Evolutionary conservation across 23 tunicate genomes (phyloP).

Genomic region (Trididemnum miniatum): DNA sequence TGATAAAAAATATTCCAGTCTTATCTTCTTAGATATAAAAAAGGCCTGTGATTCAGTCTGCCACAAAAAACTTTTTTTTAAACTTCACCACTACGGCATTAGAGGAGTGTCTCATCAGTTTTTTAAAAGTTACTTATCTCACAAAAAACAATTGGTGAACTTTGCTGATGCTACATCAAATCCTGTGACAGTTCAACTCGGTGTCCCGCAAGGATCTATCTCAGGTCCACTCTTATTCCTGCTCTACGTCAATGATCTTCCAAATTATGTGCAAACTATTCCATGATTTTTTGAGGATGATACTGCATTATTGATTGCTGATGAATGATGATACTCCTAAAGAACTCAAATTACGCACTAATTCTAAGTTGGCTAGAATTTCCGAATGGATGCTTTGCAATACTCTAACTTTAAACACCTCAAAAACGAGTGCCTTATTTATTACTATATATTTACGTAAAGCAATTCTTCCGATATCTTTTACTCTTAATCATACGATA

Average conservation of each 20-base stretch:
- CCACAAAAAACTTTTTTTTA: background rate
- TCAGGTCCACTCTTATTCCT: background rate
- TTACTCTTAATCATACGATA: too few species aligned
- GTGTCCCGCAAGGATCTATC: background rate
- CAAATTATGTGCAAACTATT: background rate
- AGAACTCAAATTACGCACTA: background rate
- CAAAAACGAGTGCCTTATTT: too few species aligned
- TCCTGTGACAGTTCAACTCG: background rate
- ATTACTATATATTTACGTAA: too few species aligned
- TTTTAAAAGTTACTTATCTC: background rate
- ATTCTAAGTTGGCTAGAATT: background rate
- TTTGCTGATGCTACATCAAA: background rate
- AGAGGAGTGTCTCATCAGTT: background rate
- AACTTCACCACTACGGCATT: background rate
- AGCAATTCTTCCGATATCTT: too few species aligned
- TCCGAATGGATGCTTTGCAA: background rate
- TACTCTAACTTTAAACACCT: too few species aligned
- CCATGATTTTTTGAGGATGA: background rate
- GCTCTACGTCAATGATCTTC: background rate
- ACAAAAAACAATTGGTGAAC: background rate
- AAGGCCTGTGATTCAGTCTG: background rate
- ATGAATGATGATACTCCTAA: background rate
- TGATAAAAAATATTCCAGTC: background rate
- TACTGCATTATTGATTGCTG: background rate
- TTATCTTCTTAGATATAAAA: background rate